Evolutionary conservation across 2,797 vertebrate species (phyloP).

Genomic region (Cynopterus sphinx): DNA sequence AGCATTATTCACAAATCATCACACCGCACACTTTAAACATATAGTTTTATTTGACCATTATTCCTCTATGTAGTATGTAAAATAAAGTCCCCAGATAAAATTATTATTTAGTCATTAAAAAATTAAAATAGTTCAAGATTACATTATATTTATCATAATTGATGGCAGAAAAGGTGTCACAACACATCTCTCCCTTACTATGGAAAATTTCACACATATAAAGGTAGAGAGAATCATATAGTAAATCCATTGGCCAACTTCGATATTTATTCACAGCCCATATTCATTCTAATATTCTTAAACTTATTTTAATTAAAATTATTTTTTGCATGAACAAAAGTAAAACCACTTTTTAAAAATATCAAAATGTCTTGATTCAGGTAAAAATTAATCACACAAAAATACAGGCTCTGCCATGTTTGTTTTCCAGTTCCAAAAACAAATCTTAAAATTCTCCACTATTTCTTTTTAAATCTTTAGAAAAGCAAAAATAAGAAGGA

Average conservation of each 20-base stretch:
- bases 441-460: neutral
- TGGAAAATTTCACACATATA: slow-evolving; percentile 45
- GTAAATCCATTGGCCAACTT: neutral
- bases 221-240: neutral
- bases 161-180: neutral
- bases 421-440: neutral
- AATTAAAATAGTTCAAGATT: neutral
- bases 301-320: slow-evolving; percentile 4
- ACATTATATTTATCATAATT: neutral
- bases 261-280: neutral
- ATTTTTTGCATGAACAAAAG: neutral
- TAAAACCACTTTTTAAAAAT: neutral
- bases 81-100: neutral
- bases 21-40: neutral
- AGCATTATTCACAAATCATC: neutral
- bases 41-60: neutral
- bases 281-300: neutral
- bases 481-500: neutral
- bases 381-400: neutral
- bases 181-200: neutral
- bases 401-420: neutral
- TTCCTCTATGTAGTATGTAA: neutral
- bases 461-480: neutral
- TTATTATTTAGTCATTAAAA: neutral
- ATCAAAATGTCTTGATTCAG: neutral